Conservation (phyloP, 2,888 invertebrate genomes). For the Sinelater perroti region DNA sequence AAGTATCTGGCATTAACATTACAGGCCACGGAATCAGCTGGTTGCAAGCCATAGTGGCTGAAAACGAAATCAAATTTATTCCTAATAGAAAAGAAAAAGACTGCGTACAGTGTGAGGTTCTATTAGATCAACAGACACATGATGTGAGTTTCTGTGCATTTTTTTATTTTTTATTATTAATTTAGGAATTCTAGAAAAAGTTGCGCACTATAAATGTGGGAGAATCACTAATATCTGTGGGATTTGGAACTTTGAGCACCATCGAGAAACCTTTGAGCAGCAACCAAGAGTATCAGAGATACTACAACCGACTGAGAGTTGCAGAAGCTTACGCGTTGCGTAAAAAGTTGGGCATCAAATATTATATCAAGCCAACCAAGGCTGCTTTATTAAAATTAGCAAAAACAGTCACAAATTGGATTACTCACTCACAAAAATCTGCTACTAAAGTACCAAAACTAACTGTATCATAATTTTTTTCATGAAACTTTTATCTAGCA, state of each 20-base stretch:
- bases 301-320: slow-evolving; percentile 58
- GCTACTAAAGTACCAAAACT: slow-evolving; percentile 2
- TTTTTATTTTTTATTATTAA: neutral
- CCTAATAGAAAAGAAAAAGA: slow-evolving; percentile 58
- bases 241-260: slow-evolving; percentile 76
- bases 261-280: slow-evolving; percentile 72
- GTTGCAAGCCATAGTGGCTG: slow-evolving; percentile 59
- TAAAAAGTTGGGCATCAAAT: slow-evolving; percentile 63
- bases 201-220: slow-evolving; percentile 62
- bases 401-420: too few species aligned
- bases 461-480: too few species aligned
- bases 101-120: slow-evolving; percentile 61
- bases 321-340: slow-evolving; percentile 62
- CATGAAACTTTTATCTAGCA: too few species aligned
- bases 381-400: too few species aligned
- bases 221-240: slow-evolving; percentile 62
- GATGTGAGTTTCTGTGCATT: slow-evolving; percentile 44
- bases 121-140: slow-evolving; percentile 51
- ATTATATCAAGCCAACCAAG: slow-evolving; percentile 59
- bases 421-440: too few species aligned
- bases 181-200: slow-evolving; percentile 50
- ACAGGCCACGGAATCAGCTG: slow-evolving; percentile 62
- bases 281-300: slow-evolving; percentile 54
- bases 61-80: slow-evolving; percentile 58
- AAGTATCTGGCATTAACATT: slow-evolving; percentile 63